Base-by-base conservation (phyloP, 92 coral and sea anemone genomes). In the Virgularia gustaviana region DNA sequence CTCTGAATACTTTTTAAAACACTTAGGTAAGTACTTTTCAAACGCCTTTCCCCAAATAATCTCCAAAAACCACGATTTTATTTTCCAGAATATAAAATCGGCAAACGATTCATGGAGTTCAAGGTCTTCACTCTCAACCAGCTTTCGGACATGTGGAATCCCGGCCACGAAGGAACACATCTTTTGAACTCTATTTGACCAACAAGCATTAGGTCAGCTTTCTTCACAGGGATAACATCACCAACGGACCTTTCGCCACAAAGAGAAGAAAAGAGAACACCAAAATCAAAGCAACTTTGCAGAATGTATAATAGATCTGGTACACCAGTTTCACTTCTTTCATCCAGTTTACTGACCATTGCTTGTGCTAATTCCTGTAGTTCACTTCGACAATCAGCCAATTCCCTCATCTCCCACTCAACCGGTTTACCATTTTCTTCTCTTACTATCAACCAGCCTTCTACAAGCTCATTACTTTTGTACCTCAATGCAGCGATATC, bases 31-130 rank as follows among this genome's bases (percentile, higher is more conserved):
- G 16, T 30, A 62, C 10, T 35, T 25, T 8, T 35, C 41, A 0
- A 12, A 4, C 70, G 11, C 25, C 19, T 7, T 37, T 38, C 54
- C 71, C 71, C 71, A 42, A 25, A 60, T 9, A 32, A 60, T 33
- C 12, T 60, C 45, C 15, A 60, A 8, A 19, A 60, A 11, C 7
- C 34, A 8, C 4, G 66, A 12, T 19, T 60, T 60, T 15, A 60
- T 42, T 42, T 44, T 66, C 73, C 73, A 66, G 47, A 66, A 66
- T 5, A 66, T 66, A 13, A 66, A 24, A 47, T 66, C 58, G 19
- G 35, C 6, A 22, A 66, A 43, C 35, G 25, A 8, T 9, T 16
- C 36, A 27, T 27, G 57, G 4, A 66, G 39, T 27, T 66, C 57
- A 24, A 66, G 23, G 33, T 15, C 58, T 24, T 66, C 73, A 19